Percentiles rank a stretch among this genome's conserved stretches.
Conservation (phyloP, 2,113 vertebrate species). For the Leucopsar rothschildi region DNA sequence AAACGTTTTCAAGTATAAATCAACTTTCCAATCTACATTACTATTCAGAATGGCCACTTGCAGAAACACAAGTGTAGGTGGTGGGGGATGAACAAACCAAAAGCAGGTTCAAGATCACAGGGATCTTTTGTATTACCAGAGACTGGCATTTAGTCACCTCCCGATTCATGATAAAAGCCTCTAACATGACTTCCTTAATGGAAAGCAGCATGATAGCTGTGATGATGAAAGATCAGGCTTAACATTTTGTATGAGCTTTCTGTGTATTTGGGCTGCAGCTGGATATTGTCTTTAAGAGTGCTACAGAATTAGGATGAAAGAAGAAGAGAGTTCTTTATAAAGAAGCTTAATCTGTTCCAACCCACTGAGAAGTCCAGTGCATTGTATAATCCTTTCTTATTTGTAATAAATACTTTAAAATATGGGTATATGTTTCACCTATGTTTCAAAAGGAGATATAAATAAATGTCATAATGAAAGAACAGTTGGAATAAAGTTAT, state of each 20-base stretch:
- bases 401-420: neutral
- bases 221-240: neutral
- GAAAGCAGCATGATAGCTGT: neutral
- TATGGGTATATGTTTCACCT: neutral
- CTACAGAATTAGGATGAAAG: constrained; percentile 50
- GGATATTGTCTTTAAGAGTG: constrained; percentile 28
- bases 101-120: neutral
- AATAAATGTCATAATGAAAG: neutral
- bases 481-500: neutral
- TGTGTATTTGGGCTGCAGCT: constrained; percentile 34
- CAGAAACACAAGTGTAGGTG: neutral
- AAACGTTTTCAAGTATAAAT: neutral
- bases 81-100: neutral
- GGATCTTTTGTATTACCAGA: neutral
- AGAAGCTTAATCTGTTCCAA: constrained; percentile 4
- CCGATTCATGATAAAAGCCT: neutral
- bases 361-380: neutral
- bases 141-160: neutral
- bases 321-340: constrained; percentile 13
- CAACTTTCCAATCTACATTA: neutral
- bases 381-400: neutral
- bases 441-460: neutral
- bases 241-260: neutral
- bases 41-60: neutral
- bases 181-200: neutral